Percentiles rank a stretch among this genome's conserved stretches.
Conservation (phyloP, 1,140 invertebrate genomes). For the Drosophila melanogaster region Release_6_plus_ISO1_MT NT_033777.3:8152501-8153000, state of each 20-base stretch:
- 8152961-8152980: conserved; percentile 84
- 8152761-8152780: conserved; percentile 69
- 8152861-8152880: conserved; percentile 27
- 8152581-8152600: conserved; percentile 59
- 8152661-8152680: conserved; percentile 81
- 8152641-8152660: conserved; percentile 81
- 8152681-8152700: conserved; percentile 69
- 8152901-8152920: conserved; percentile 66
- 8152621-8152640: conserved; percentile 77
- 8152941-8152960: conserved; percentile 21
- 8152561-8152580: conserved; percentile 76
- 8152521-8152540: conserved; percentile 48
- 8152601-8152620: conserved; percentile 51
- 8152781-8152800: conserved; percentile 63
- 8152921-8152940: conserved; percentile 43
- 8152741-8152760: conserved; percentile 84
- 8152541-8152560: conserved; percentile 73
- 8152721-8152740: conserved; percentile 61
- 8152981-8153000: conserved; percentile 73
- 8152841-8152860: conserved; percentile 11
- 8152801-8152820: conserved; percentile 46
- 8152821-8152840: conserved; percentile 24
- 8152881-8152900: conserved; percentile 82
- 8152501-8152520: conserved; percentile 57
- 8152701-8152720: conserved; percentile 2